Conservation (phyloP, 2,888 invertebrate species). For the Stenchaetothrips biformis region DNA sequence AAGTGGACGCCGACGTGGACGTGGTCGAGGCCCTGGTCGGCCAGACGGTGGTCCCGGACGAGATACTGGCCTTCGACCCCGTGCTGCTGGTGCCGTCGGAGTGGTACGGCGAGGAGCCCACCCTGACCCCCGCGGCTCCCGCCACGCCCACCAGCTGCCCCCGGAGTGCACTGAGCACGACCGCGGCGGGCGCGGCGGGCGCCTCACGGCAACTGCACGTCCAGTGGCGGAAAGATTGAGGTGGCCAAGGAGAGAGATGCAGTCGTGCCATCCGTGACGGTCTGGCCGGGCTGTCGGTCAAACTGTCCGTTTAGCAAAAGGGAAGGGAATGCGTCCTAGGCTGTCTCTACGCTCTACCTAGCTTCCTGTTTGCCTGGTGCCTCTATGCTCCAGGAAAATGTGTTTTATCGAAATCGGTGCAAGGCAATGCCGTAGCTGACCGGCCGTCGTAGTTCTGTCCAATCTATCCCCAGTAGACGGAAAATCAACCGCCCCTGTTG, state of each 20-base stretch:
- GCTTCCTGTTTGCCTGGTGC: no score
- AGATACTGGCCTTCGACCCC: conserved; percentile 14
- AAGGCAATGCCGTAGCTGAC: no score
- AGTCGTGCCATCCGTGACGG: no score
- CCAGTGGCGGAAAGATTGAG: not conserved
- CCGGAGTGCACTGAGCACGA: not conserved
- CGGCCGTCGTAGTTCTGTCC: no score
- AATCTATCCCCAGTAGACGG: no score
- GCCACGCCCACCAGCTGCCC: not conserved
- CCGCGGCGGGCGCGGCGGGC: not conserved
- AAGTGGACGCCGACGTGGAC: conserved; percentile 4
- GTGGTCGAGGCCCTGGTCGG: conserved; percentile 10
- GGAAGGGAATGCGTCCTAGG: not conserved
- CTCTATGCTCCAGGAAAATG: no score
- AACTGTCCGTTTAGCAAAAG: not conserved
- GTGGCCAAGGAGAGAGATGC: no score
- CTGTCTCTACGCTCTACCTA: no score
- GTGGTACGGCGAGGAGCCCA: conserved; percentile 5
- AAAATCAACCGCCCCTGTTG: no score
- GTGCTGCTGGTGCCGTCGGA: not conserved
- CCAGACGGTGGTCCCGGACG: not conserved
- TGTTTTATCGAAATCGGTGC: no score
- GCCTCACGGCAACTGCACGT: not conserved
- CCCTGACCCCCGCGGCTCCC: not conserved
- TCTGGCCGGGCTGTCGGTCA: no score